phyloP scores from a whole-genome alignment of 2,113 vertebrate species.

The Spermophilus dauricus region DNA sequence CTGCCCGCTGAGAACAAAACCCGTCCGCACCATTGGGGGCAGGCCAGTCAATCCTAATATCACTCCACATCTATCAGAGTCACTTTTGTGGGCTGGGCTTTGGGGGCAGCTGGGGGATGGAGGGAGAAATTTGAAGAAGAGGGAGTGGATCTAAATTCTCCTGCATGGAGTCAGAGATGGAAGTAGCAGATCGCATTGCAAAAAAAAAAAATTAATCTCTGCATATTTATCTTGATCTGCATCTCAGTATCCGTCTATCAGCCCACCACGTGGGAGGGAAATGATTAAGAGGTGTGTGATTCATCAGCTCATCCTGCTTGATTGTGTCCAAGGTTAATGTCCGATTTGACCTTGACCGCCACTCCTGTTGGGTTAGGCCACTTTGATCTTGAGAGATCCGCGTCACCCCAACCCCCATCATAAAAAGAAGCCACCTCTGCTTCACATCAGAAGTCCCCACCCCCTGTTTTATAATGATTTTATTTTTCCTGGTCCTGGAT shows the following conservation, averaged over 20 bases:
- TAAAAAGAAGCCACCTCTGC: not conserved
- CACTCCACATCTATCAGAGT: constrained; percentile 71
- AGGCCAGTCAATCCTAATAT: constrained; percentile 86
- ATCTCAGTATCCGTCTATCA: not conserved
- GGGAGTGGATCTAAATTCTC: not conserved
- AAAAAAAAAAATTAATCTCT: not conserved
- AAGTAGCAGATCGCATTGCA: not conserved
- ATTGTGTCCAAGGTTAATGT: not conserved
- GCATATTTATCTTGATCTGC: too few species aligned
- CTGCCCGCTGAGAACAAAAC: constrained; percentile 76
- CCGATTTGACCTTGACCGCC: not conserved
- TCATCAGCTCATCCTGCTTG: not conserved
- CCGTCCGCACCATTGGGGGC: constrained; percentile 46
- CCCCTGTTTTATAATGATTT: not conserved
- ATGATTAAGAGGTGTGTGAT: not conserved
- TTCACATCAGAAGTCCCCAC: not conserved
- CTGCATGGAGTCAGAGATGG: constrained; percentile 14
- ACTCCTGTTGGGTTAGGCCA: not conserved
- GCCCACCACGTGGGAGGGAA: not conserved
- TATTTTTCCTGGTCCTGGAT: not conserved
- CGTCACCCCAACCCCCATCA: not conserved
- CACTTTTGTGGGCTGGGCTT: constrained; percentile 39
- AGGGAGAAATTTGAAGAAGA: not conserved
- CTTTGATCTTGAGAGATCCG: not conserved
- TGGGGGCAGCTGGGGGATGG: not conserved